Evolutionary conservation across 1,140 invertebrate species (phyloP).

Genomic region (Drosophila ananassae): DNA sequence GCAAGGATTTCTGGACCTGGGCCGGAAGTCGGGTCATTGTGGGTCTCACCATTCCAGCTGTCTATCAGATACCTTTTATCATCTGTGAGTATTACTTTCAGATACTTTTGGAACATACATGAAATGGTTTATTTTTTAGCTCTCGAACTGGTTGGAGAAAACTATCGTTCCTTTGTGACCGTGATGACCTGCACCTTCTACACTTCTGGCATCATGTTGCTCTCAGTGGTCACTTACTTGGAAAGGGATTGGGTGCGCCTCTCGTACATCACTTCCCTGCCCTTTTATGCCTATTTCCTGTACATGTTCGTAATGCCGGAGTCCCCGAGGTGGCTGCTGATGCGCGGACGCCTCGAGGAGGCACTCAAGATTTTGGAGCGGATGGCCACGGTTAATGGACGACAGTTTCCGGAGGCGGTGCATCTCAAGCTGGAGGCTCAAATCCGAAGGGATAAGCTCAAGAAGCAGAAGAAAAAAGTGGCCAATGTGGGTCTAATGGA

Average conservation of each 20-base stretch:
- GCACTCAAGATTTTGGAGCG: conserved; percentile 90
- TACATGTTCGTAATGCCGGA: conserved; percentile 94
- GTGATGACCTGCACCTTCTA: conserved; percentile 96
- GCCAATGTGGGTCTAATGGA: conserved; percentile 88
- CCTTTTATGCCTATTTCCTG: conserved; percentile 92
- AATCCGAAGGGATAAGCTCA: conserved; percentile 84
- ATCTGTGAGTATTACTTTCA: conserved; percentile 88
- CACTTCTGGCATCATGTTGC: conserved; percentile 91
- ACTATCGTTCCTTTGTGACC: conserved; percentile 95
- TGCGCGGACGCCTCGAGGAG: conserved; percentile 91
- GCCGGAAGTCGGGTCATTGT: conserved; percentile 90
- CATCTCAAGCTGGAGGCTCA: conserved; percentile 88
- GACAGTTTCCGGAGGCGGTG: conserved; percentile 89
- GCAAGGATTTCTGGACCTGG: conserved; percentile 92
- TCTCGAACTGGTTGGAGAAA: conserved; percentile 94
- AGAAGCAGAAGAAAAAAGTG: conserved; percentile 86
- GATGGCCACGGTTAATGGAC: conserved; percentile 91
- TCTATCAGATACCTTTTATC: conserved; percentile 98
- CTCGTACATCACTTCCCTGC: conserved; percentile 91
- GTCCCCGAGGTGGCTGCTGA: conserved; percentile 93
- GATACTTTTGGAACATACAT: not conserved
- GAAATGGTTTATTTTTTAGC: conserved; percentile 86
- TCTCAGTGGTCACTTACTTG: conserved; percentile 92
- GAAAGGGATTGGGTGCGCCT: conserved; percentile 92
- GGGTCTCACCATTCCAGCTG: conserved; percentile 94